Evolutionary conservation across 1,140 invertebrate species (phyloP), one percentile per base, ranked within the genome.

Genomic region (Melitaea cinxia): DNA sequence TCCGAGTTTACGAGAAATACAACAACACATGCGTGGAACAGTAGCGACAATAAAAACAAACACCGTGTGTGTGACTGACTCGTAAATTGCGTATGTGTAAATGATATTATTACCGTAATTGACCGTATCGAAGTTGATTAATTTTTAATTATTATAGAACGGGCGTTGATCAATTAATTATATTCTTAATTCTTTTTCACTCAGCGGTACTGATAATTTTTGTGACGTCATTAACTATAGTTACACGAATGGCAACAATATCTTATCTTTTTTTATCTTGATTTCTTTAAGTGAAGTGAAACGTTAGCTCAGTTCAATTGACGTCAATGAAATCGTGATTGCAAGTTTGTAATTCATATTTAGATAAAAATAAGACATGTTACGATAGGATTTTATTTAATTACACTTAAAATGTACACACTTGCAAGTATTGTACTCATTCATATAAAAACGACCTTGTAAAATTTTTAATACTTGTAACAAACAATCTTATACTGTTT

Each of bases 21-120:
- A n/a, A n/a, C n/a, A n/a, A 45, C 42, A 47, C 21, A 47, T 45
- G 4, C 42, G 42, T 39, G 6, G 14, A 42, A 12, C 37, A 42
- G 42, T 47, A 47, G 42, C 42, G 21, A 47, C 42, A 47, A 47
- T 47, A 47, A 47, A 47, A 47, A 47, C 42, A 47, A 47, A 47
- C 42, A 47, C 42, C 23, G n/a, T n/a, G n/a, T 23, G 21, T 47
- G 42, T 17, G 12, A 23, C 42, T 23, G 19, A 19, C 42, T 45
- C n/a, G 9, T n/a, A 12, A 47, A 47, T 23, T 47, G 17, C 10
- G 17, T 21, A 45, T 21, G 2, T 47, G 21, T 47, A 47, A 23
- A 23, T 47, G 21, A 47, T 47, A 47, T 47, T 47, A 47, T n/a
- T 47, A 47, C 10, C 9, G 42, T 47, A 23, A 47, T 47, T 23